These are phyloP conservation scores for Cynaeus angustus DNA, from an alignment of 2,888 invertebrate species.

Conservation along the genomic window DNA sequence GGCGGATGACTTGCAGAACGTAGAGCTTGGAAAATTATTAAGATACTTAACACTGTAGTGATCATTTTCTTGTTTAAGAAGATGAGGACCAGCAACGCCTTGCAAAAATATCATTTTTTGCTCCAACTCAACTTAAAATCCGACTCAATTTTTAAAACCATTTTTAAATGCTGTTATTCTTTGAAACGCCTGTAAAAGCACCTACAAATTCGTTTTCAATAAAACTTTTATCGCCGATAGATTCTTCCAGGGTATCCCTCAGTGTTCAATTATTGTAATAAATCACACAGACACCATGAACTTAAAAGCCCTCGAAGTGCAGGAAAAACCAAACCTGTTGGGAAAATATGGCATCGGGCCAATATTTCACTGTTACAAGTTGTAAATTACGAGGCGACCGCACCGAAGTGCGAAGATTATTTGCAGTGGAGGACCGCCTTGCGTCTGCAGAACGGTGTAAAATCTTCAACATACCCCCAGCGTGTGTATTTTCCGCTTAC, in stretches of 20 bases:
- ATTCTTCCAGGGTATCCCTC: not conserved
- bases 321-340: conserved; percentile 27
- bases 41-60: no score
- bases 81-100: no score
- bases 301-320: conserved; percentile 27
- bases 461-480: conserved; percentile 54
- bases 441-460: conserved; percentile 52
- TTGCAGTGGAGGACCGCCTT: conserved; percentile 51
- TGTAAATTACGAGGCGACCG: conserved; percentile 38
- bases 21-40: no score
- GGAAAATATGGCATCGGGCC: conserved; percentile 28
- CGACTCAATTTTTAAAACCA: no score
- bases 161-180: no score
- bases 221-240: not conserved
- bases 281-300: conserved; percentile 17
- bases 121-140: no score
- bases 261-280: conserved; percentile 24
- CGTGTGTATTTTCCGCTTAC: conserved; percentile 55
- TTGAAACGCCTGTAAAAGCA: no score
- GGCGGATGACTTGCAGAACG: not conserved
- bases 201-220: conserved; percentile 6
- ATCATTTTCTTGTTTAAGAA: no score
- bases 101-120: no score
- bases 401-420: conserved; percentile 51
- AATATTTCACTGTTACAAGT: conserved; percentile 37